These are phyloP conservation scores for Drosophila phalerata DNA, from an alignment of 2,888 invertebrate species.

Conservation along the genomic window DNA sequence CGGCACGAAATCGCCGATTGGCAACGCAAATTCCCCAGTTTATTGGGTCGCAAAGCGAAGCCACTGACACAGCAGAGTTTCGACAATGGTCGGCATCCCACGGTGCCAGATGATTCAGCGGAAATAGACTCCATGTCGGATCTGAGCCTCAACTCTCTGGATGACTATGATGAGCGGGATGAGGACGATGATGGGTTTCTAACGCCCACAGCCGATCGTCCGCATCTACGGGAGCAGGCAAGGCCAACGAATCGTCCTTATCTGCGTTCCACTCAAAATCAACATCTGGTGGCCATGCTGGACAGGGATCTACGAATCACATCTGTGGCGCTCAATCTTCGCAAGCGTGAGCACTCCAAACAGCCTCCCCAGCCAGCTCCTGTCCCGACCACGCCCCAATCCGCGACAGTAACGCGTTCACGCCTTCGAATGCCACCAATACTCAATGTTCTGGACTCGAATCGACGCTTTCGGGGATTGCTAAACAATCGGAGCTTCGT, in stretches of 20 bases:
- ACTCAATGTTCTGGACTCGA: conserved; percentile 82
- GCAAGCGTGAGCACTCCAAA: conserved; percentile 59
- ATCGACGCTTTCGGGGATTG: conserved; percentile 78
- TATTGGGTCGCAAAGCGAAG: conserved; percentile 60
- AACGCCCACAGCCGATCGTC: conserved; percentile 62
- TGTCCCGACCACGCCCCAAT: conserved; percentile 56
- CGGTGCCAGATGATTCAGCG: conserved; percentile 39
- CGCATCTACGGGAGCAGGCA: conserved; percentile 25
- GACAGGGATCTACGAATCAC: conserved; percentile 76
- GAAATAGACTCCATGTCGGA: conserved; percentile 79
- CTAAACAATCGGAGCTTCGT: conserved; percentile 82
- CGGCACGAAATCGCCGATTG: conserved; percentile 84
- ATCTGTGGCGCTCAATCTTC: conserved; percentile 75
- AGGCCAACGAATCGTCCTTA: conserved; percentile 33
- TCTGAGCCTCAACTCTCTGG: conserved; percentile 78
- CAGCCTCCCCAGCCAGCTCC: conserved; percentile 28
- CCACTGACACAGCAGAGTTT: conserved; percentile 60
- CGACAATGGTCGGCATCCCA: conserved; percentile 44
- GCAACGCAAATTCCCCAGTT: conserved; percentile 83
- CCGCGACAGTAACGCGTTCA: conserved; percentile 59
- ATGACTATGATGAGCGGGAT: conserved; percentile 66
- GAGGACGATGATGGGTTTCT: conserved; percentile 69
- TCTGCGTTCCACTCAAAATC: conserved; percentile 49
- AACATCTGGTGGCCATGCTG: conserved; percentile 59
- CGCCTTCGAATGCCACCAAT: conserved; percentile 84